These are phyloP conservation scores for Daktulosphaira vitifoliae DNA, from an alignment of 1,140 invertebrate genomes.

Conservation along the genomic window DNA sequence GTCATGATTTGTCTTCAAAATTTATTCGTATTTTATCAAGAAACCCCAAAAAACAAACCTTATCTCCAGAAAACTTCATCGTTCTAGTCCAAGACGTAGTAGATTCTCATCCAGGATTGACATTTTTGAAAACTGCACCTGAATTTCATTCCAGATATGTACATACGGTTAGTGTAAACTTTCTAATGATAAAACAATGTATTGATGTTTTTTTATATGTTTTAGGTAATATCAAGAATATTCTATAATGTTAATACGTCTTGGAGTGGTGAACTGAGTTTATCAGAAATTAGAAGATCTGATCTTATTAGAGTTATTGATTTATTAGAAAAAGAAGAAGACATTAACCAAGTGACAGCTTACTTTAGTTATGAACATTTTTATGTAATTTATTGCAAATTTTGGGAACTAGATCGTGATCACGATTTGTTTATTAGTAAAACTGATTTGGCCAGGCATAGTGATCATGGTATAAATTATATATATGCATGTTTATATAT, in stretches of 20 bases:
- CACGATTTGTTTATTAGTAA: conserved; percentile 95
- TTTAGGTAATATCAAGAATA: conserved; percentile 85
- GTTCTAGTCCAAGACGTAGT: conserved; percentile 94
- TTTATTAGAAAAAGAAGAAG: conserved; percentile 79
- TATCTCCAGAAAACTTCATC: conserved; percentile 79
- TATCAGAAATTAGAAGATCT: conserved; percentile 81
- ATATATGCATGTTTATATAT: too few relatives aligned
- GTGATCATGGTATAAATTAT: conserved; percentile 73
- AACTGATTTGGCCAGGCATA: conserved; percentile 87
- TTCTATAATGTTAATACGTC: conserved; percentile 97
- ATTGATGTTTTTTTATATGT: conserved; percentile 10
- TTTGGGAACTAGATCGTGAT: conserved; percentile 98
- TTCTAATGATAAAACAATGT: background rate
- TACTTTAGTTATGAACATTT: conserved; percentile 99
- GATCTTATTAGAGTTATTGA: conserved; percentile 74
- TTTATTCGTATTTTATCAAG: conserved; percentile 79
- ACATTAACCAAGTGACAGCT: conserved; percentile 95
- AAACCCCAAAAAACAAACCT: conserved; percentile 45
- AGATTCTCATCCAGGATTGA: conserved; percentile 96
- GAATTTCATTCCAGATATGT: conserved; percentile 99
- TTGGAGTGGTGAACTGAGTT: conserved; percentile 88
- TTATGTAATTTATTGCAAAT: conserved; percentile 99
- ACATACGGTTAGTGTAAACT: conserved; percentile 65
- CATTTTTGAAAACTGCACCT: conserved; percentile 90
- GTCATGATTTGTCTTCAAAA: conserved; percentile 80